Percentiles rank a stretch among this genome's conserved stretches.
These are phyloP conservation scores for Taenioides sp. DNA, from an alignment of 2,797 vertebrate genomes.

Conservation along the genomic window DNA sequence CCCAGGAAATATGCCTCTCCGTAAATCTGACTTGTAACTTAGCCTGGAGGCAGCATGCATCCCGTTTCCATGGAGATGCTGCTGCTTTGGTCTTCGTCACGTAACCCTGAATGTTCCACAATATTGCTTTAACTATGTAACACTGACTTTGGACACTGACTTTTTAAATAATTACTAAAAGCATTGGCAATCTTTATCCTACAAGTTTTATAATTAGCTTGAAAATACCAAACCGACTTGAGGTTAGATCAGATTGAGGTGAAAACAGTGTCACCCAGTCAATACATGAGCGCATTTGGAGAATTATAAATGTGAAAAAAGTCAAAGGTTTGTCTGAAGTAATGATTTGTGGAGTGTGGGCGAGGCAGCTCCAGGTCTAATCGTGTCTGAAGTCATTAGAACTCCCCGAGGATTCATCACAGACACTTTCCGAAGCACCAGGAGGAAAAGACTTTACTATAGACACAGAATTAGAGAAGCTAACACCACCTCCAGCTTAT, in stretches of 20 bases:
- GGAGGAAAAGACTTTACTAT: slow-evolving; percentile 27
- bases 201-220: neutral
- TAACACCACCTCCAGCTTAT: slow-evolving; percentile 1
- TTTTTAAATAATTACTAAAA: neutral
- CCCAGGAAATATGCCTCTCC: no score
- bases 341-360: neutral
- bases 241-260: neutral
- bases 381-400: slow-evolving; percentile 44
- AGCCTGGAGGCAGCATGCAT: no score
- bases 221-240: neutral
- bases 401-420: slow-evolving; percentile 50
- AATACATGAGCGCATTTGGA: slow-evolving; percentile 9
- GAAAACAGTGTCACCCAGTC: slow-evolving; percentile 1
- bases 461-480: slow-evolving; percentile 43
- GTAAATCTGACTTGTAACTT: no score
- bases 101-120: no score
- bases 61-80: no score
- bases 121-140: no score
- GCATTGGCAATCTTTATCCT: neutral
- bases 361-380: slow-evolving; percentile 28
- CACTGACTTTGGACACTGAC: no score
- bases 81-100: no score
- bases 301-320: slow-evolving; percentile 1
- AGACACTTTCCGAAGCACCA: slow-evolving; percentile 41
- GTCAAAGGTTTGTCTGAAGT: neutral